Evolutionary conservation across 2,797 vertebrate species (phyloP), one percentile per base, ranked within the genome.

Genomic region (Odontamblyopus lacepedii): DNA sequence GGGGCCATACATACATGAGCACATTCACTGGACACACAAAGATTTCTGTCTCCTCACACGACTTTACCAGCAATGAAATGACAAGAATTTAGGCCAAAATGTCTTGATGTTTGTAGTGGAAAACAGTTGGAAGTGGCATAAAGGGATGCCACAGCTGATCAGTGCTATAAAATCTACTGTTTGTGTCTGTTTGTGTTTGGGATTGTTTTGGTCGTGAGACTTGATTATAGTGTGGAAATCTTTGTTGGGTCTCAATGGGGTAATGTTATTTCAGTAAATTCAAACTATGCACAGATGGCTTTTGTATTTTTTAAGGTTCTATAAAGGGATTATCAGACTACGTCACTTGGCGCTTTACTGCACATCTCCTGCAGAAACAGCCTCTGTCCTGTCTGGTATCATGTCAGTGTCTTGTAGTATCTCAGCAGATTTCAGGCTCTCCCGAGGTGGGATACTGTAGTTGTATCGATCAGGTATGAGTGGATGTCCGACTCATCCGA

Each of bases 1-100:
- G 65, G 68, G 63, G 60, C 30, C 26, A 27, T 62, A 78, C 76
- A 84, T 64, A 69, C 75, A 78, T 29, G 16, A 62, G 75, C 75
- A 76, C 70, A 84, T 83, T 85, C 88, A 88, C 79, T 35, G 56
- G 18, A 51, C 48, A 76, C 66, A 91, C 88, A 91, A 91, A 83
- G 86, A 86, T 79, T 88, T 87, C 69, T 87, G 78, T 84, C 26
- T 79, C 63, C 62, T 78, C 73, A 65, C 81, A 77, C 51, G 74
- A 78, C 81, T 88, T 70, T 78, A 71, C 70, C 71, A 86, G 81
- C 62, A 61, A 41, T 76, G 77, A 35, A 73, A 73, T 63, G 64
- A 72, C 41, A 72, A 65, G 60, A 80, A 78, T 81, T 35, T 67
- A 44, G 63, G 30, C 76, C 68, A 53, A 65, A 64, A 72, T 44